Percentiles rank a stretch among this genome's conserved stretches.
These are phyloP conservation scores for Drosophila mauritiana DNA, from an alignment of 1,140 invertebrate genomes.

Conservation along the genomic window DNA sequence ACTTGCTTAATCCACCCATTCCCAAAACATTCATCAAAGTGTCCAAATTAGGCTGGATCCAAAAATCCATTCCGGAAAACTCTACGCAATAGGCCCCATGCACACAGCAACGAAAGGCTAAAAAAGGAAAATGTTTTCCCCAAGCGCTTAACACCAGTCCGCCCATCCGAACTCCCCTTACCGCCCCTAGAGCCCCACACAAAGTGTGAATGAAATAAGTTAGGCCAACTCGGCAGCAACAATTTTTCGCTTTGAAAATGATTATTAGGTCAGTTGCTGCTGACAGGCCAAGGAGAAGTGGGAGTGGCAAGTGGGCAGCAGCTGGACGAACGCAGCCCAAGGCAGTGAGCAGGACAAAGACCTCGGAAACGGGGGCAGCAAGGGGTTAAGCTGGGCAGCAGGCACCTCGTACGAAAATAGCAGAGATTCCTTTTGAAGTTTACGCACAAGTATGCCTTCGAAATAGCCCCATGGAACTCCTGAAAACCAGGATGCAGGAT, in stretches of 20 bases:
- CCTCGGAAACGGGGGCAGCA: slow-evolving; percentile 17
- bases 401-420: slow-evolving; percentile 73
- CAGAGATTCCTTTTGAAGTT: slow-evolving; percentile 83
- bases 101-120: slow-evolving; percentile 12
- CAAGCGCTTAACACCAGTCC: slow-evolving; percentile 44
- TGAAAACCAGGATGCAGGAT: slow-evolving; percentile 62
- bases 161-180: background rate
- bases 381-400: slow-evolving; percentile 34
- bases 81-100: slow-evolving; percentile 7
- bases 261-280: slow-evolving; percentile 75
- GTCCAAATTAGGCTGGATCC: slow-evolving; percentile 23
- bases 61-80: slow-evolving; percentile 4
- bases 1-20: slow-evolving; percentile 11
- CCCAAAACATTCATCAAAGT: slow-evolving; percentile 15
- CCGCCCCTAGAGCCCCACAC: background rate
- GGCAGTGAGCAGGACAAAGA: slow-evolving; percentile 40
- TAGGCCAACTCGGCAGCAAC: slow-evolving; percentile 30
- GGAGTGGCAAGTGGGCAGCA: slow-evolving; percentile 17
- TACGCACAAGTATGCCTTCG: slow-evolving; percentile 76
- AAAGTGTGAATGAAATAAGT: slow-evolving; percentile 62
- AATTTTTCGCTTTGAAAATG: slow-evolving; percentile 63
- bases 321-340: slow-evolving; percentile 45
- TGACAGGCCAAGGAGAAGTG: slow-evolving; percentile 25
- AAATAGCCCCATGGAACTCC: slow-evolving; percentile 43
- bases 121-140: slow-evolving; percentile 46